Conservation (phyloP, 2,888 invertebrate genomes). For the Schrankia costaestrigalis region DNA sequence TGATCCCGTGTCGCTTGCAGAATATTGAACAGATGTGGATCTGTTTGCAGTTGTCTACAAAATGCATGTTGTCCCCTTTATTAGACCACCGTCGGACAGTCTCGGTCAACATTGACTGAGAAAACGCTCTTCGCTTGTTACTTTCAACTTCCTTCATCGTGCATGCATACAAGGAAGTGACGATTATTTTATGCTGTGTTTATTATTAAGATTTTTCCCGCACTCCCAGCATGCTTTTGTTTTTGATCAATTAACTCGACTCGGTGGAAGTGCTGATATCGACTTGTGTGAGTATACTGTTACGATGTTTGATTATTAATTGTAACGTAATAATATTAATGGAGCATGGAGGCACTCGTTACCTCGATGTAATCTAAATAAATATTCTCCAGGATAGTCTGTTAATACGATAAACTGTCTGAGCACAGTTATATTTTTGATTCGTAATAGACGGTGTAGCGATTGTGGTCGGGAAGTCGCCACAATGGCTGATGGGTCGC, state of each 20-base stretch:
- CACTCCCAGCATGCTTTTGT: no score
- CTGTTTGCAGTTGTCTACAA: slow-evolving; percentile 36
- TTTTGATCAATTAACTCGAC: no score
- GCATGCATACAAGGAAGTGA: slow-evolving; percentile 21
- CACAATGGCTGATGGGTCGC: slow-evolving; percentile 56
- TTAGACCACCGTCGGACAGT: slow-evolving; percentile 34
- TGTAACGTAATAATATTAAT: no score
- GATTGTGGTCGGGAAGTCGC: slow-evolving; percentile 54
- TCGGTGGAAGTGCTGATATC: no score
- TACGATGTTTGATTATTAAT: no score
- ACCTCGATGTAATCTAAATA: slow-evolving; percentile 6
- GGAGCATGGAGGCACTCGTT: no score
- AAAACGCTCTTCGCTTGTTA: slow-evolving; percentile 26
- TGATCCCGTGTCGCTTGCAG: slow-evolving; percentile 9
- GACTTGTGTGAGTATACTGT: no score
- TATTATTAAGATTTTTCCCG: slow-evolving; percentile 15
- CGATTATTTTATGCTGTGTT: slow-evolving; percentile 18
- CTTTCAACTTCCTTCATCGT: slow-evolving; percentile 24
- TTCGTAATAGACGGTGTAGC: slow-evolving; percentile 28
- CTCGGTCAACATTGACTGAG: slow-evolving; percentile 42
- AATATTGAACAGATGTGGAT: slow-evolving; percentile 38
- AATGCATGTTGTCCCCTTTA: slow-evolving; percentile 38
- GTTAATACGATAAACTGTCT: slow-evolving; percentile 20
- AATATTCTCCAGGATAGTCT: slow-evolving; percentile 8
- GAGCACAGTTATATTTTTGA: slow-evolving; percentile 30